Percentiles rank a stretch among this genome's conserved stretches.
phyloP scores from a whole-genome alignment of 2,797 vertebrate species.

The Acrossocheilus fasciatus region DNA sequence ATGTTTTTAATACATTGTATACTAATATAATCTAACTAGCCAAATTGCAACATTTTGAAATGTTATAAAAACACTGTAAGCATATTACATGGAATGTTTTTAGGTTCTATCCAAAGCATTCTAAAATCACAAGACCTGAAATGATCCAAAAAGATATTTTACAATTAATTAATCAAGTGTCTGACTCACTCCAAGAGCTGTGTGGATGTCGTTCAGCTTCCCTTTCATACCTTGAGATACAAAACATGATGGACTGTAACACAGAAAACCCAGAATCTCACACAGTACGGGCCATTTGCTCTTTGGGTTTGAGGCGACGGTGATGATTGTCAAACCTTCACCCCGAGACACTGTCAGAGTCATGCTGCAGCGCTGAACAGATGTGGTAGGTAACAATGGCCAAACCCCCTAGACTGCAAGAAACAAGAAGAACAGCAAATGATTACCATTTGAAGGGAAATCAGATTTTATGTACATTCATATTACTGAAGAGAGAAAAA shows the following conservation, averaged over 20 bases:
- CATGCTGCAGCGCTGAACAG: constrained; percentile 63
- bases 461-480: not conserved
- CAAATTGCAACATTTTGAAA: too few relatives aligned
- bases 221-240: constrained; percentile 62
- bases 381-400: not conserved
- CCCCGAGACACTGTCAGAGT: constrained; percentile 62
- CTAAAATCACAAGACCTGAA: too few relatives aligned
- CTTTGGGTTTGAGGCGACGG: constrained; percentile 21
- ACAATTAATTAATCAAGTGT: too few relatives aligned
- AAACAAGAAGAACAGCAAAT: not conserved
- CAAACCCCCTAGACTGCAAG: not conserved
- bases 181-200: constrained; percentile 67
- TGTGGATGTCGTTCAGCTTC: constrained; percentile 49
- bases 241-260: constrained; percentile 69
- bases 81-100: too few relatives aligned
- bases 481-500: not conserved
- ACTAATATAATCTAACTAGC: too few relatives aligned
- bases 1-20: too few relatives aligned
- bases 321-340: constrained; percentile 70
- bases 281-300: constrained; percentile 56
- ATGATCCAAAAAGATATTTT: too few relatives aligned
- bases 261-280: constrained; percentile 70
- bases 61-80: too few relatives aligned
- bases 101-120: too few relatives aligned
- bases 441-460: not conserved